These are phyloP conservation scores for Fabriciana adippe DNA, from an alignment of 2,888 invertebrate genomes.

Conservation along the genomic window DNA sequence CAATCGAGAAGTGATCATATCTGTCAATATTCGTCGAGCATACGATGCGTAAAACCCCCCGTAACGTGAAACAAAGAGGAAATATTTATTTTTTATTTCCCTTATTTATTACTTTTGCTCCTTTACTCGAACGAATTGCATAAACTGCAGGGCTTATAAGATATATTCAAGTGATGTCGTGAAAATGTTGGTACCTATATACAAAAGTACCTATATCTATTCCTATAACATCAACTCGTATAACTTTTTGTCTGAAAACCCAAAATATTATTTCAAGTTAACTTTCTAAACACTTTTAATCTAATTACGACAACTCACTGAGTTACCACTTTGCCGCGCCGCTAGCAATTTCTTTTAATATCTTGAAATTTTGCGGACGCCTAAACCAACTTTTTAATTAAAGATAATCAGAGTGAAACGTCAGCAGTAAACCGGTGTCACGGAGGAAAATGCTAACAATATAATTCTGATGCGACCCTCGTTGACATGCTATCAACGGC, in stretches of 20 bases:
- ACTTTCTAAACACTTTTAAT: constrained; percentile 59
- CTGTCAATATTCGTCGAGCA: constrained; percentile 79
- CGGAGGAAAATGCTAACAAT: constrained; percentile 64
- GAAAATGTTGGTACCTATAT: neutral
- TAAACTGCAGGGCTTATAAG: neutral
- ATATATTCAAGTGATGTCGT: neutral
- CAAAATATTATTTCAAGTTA: constrained; percentile 45
- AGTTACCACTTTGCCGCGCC: constrained; percentile 66
- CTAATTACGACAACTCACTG: constrained; percentile 72
- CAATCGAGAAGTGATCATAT: constrained; percentile 81
- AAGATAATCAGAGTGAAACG: constrained; percentile 74
- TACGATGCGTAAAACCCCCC: constrained; percentile 67
- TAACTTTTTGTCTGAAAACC: constrained; percentile 45
- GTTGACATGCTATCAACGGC: constrained; percentile 61
- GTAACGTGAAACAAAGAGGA: constrained; percentile 49
- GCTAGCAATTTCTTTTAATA: constrained; percentile 74
- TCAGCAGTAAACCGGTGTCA: constrained; percentile 70
- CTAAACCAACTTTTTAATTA: constrained; percentile 78
- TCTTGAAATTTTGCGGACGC: constrained; percentile 66
- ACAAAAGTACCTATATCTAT: too few species aligned
- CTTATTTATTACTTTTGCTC: constrained; percentile 14
- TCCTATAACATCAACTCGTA: too few species aligned
- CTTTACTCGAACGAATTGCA: constrained; percentile 1
- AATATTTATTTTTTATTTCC: constrained; percentile 40
- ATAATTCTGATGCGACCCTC: constrained; percentile 64